These are phyloP conservation scores for Tokudaia tokunoshimensis DNA, from an alignment of 2,797 vertebrate species.

Conservation along the genomic window DNA sequence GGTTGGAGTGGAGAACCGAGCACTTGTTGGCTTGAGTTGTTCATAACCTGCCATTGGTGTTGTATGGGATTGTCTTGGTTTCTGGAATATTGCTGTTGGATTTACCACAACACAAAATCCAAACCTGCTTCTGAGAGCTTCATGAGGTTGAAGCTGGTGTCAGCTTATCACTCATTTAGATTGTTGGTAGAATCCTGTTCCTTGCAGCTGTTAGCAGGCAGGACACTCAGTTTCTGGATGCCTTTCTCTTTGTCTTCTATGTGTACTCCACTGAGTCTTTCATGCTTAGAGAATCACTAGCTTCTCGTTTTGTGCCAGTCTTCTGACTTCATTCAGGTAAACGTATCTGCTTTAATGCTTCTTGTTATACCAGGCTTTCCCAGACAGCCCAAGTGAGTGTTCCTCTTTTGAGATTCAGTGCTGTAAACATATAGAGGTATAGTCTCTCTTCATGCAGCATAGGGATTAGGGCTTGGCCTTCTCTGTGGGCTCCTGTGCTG, in stretches of 20 bases:
- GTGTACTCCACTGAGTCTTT: neutral
- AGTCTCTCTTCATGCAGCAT: neutral
- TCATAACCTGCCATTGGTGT: neutral
- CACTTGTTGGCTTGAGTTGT: neutral
- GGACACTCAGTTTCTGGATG: neutral
- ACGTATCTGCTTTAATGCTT: constrained; percentile 14
- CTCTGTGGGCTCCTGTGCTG: neutral
- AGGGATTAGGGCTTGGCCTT: neutral
- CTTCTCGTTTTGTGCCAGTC: neutral
- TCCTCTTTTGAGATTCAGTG: neutral
- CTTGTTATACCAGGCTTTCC: neutral
- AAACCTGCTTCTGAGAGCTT: neutral
- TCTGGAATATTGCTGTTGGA: neutral
- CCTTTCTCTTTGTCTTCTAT: neutral
- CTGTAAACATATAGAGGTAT: neutral
- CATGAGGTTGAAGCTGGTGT: neutral
- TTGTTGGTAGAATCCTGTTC: neutral
- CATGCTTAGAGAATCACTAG: neutral
- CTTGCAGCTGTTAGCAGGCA: neutral
- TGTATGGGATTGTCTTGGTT: neutral
- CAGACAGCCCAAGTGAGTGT: neutral
- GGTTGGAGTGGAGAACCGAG: neutral
- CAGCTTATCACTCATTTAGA: neutral
- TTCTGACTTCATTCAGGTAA: neutral
- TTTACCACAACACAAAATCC: constrained; percentile 32